Evolutionary conservation across 2,113 vertebrate species (phyloP), one percentile per base, ranked within the genome.

Genomic region (Pelobates fuscus): DNA sequence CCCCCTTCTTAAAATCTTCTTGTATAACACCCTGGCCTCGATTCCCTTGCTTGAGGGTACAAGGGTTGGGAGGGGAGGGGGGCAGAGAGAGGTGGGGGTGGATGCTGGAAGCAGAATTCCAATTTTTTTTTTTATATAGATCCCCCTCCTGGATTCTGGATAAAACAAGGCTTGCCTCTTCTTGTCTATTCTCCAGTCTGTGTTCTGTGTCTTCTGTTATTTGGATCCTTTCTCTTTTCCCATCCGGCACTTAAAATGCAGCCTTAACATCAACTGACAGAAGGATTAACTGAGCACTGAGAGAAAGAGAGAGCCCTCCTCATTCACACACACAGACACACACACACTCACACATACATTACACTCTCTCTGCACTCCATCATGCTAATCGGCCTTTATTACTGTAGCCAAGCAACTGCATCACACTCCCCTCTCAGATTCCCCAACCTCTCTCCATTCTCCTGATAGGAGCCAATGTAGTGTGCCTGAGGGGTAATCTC

Each of bases 261-360:
- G 88, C 87, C 79, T 88, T 83, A 89, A 84, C 89, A 84, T 78
- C 84, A 84, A 89, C 84, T 87, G 90, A 89, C 90, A 88, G 87
- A 86, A 79, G 87, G 87, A 88, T 87, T 82, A 88, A 90, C 88
- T 88, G 84, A 91, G 87, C 87, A 79, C 79, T 80, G 90, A 70
- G 80, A 85, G 70, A 61, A 83, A 83, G 70, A 80, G 81, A 84
- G 85, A 86, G 85, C 86, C 79, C 84, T 90, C 84, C 87, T 90
- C 89, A 84, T 81, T 74, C 82, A 83, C 85, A 86, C 78, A 58
- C 57, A 78, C 0, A 78, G 17, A 21, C 69, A 0, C 12, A 49
- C 0, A 27, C 57, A 20, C 69, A 30, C 32, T 3, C 17, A 14
- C 66, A 29, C 81, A 70, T 8, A 0, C 55, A 25, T 5, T 67